Evolutionary conservation across 2,113 vertebrate genomes (phyloP).

Genomic region (Gila orcuttii): DNA sequence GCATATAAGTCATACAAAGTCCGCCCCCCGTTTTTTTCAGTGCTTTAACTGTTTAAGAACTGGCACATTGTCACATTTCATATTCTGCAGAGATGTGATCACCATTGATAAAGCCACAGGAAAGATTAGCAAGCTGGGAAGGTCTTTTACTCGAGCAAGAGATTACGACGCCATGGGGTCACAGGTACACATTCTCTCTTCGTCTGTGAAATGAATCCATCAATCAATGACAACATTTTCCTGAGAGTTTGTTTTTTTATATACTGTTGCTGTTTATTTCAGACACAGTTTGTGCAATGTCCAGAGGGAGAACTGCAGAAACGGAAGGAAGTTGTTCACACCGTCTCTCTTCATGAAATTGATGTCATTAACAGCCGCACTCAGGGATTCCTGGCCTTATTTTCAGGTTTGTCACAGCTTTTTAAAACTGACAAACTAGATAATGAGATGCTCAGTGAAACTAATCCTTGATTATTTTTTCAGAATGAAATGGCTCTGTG

Average conservation of each 20-base stretch:
- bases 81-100: constrained; percentile 83
- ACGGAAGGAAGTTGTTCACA: constrained; percentile 92
- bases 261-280: neutral
- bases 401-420: constrained; percentile 76
- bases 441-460: neutral
- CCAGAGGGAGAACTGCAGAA: constrained; percentile 95
- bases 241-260: neutral
- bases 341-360: constrained; percentile 91
- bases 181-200: constrained; percentile 75
- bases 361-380: constrained; percentile 96
- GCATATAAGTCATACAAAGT: neutral
- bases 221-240: neutral
- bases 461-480: neutral
- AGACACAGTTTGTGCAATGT: constrained; percentile 96
- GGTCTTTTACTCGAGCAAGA: constrained; percentile 89
- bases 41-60: neutral
- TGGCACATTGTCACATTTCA: neutral
- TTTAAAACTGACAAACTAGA: neutral
- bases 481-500: neutral
- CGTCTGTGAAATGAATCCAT: neutral
- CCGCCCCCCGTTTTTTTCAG: neutral
- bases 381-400: constrained; percentile 92
- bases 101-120: constrained; percentile 95
- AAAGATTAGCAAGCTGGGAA: constrained; percentile 90
- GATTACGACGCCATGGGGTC: constrained; percentile 95